These are phyloP conservation scores for Labeo calbasu DNA, from an alignment of 2,797 vertebrate genomes.

Conservation along the genomic window DNA sequence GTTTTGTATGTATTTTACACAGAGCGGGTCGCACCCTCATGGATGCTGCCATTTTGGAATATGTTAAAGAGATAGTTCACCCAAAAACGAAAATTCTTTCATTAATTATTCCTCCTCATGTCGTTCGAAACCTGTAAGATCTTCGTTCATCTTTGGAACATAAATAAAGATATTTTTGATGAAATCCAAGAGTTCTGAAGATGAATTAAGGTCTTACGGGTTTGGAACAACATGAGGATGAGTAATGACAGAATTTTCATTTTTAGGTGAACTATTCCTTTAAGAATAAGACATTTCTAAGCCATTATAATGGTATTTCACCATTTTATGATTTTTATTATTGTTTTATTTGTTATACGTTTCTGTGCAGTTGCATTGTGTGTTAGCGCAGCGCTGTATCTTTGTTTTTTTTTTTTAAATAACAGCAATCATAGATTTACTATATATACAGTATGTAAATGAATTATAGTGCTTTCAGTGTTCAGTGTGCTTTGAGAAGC, in stretches of 20 bases:
- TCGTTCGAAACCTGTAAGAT: too few species aligned
- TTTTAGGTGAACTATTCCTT: too few species aligned
- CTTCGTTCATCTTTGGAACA: too few species aligned
- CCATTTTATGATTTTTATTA: background rate
- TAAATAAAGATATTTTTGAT: too few species aligned
- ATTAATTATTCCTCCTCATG: too few species aligned
- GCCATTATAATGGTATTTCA: background rate
- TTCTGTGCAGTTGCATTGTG: background rate
- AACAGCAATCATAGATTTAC: background rate
- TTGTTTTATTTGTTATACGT: background rate
- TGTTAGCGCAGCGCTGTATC: background rate
- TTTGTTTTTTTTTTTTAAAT: background rate
- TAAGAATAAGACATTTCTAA: background rate
- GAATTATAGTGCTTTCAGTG: background rate
- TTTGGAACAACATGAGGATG: too few species aligned
- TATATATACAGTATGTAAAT: background rate
- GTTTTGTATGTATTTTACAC: background rate
- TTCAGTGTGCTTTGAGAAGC: background rate
- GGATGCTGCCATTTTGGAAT: background rate
- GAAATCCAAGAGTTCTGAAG: too few species aligned
- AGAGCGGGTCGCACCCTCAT: background rate
- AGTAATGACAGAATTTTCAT: too few species aligned
- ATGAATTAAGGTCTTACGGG: too few species aligned
- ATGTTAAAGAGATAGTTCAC: too few species aligned
- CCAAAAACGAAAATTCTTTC: too few species aligned